phyloP scores from a whole-genome alignment of 2,888 invertebrate species.

The Gandaritis pyraliata region DNA sequence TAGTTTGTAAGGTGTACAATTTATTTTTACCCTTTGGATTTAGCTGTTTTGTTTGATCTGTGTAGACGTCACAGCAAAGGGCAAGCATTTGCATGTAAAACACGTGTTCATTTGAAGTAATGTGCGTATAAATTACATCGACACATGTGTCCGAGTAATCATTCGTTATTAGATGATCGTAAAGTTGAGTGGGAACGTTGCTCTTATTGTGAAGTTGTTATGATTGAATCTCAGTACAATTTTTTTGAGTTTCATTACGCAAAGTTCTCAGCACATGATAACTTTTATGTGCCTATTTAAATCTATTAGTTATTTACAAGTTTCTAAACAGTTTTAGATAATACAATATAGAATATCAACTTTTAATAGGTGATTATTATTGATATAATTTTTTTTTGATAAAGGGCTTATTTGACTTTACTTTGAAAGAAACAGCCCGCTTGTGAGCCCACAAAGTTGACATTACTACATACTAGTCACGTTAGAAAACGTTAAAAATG shows the following conservation, averaged over 20 bases:
- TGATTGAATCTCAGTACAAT: constrained; percentile 28
- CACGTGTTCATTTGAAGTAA: constrained; percentile 76
- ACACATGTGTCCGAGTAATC: constrained; percentile 48
- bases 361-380: too few species aligned
- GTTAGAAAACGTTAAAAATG: too few species aligned
- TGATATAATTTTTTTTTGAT: too few species aligned
- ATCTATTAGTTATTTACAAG: neutral
- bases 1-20: too few species aligned
- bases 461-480: too few species aligned
- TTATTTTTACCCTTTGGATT: neutral
- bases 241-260: constrained; percentile 18
- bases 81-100: constrained; percentile 77
- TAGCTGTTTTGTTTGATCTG: constrained; percentile 14
- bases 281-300: constrained; percentile 13
- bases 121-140: constrained; percentile 64
- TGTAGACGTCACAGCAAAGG: constrained; percentile 59
- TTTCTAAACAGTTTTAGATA: neutral
- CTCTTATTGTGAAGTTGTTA: constrained; percentile 30
- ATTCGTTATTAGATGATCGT: constrained; percentile 38
- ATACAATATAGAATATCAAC: too few species aligned
- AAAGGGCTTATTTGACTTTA: too few species aligned
- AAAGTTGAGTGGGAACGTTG: constrained; percentile 29
- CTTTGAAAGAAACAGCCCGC: too few species aligned
- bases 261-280: constrained; percentile 3
- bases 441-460: too few species aligned